Evolutionary conservation across 2,113 vertebrate species (phyloP).

Genomic region (Australoheros scitulus): DNA sequence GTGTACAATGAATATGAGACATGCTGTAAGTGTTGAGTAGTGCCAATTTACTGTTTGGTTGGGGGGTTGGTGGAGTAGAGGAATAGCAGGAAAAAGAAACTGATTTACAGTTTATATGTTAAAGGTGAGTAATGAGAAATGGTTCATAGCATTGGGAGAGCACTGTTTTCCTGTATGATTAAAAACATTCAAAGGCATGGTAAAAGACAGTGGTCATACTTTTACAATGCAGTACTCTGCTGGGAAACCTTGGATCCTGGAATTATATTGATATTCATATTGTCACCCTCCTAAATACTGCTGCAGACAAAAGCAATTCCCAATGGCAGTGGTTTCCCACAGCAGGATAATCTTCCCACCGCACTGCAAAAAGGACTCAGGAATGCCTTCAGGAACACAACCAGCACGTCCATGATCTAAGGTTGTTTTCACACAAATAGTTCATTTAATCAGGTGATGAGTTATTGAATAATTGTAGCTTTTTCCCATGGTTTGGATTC

Average conservation of each 20-base stretch:
- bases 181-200: neutral
- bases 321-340: neutral
- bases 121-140: constrained; percentile 35
- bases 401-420: neutral
- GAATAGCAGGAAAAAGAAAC: constrained; percentile 21
- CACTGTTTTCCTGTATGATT: neutral
- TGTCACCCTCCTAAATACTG: neutral
- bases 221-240: neutral
- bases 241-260: neutral
- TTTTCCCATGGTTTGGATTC: neutral
- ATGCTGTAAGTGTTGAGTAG: constrained; percentile 51
- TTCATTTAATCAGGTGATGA: neutral
- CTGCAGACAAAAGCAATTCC: neutral
- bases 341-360: neutral
- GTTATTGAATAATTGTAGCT: neutral
- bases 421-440: neutral
- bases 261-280: constrained; percentile 4
- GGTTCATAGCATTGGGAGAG: neutral
- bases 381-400: neutral
- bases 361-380: neutral
- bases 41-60: constrained; percentile 61
- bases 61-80: constrained; percentile 7
- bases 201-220: neutral
- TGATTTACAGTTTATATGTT: constrained; percentile 31
- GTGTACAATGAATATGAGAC: constrained; percentile 62